A percentile compares a stretch with the other conserved stretches of the same genome.
Conservation (phyloP, 53 echinoderm and acorn worm genomes). For the Actinopyga echinites region DNA sequence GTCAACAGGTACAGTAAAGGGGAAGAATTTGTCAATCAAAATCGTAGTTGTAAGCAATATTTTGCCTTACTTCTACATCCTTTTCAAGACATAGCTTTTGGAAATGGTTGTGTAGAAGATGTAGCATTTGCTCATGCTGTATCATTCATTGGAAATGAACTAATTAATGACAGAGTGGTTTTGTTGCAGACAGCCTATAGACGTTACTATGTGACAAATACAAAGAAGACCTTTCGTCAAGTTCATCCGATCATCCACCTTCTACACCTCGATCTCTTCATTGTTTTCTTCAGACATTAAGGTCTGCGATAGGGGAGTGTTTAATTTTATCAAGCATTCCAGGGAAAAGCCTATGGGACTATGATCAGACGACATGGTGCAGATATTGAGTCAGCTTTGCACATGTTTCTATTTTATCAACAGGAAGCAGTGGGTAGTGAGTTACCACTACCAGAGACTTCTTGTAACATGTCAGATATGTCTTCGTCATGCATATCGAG, state of each 20-base stretch:
- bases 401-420: background rate
- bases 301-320: conserved; percentile 13
- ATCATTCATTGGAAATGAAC: background rate
- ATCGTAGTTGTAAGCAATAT: conserved; percentile 6
- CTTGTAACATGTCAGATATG: background rate
- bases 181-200: background rate
- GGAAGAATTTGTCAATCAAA: background rate
- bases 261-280: background rate
- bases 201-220: background rate
- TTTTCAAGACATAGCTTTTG: background rate
- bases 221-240: too few species aligned
- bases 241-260: too few species aligned
- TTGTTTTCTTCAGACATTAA: background rate
- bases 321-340: background rate
- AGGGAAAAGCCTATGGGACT: conserved; percentile 5
- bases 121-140: conserved; percentile 5
- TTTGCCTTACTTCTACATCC: background rate
- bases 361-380: conserved; percentile 16
- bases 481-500: background rate
- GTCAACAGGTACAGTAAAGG: background rate
- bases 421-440: background rate
- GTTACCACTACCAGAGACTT: background rate
- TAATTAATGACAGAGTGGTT: background rate
- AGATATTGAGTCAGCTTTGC: background rate
- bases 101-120: background rate